Percentiles rank a stretch among this genome's conserved stretches.
Conservation (phyloP, 2,888 invertebrate genomes). For the Lochmaea capreae region DNA sequence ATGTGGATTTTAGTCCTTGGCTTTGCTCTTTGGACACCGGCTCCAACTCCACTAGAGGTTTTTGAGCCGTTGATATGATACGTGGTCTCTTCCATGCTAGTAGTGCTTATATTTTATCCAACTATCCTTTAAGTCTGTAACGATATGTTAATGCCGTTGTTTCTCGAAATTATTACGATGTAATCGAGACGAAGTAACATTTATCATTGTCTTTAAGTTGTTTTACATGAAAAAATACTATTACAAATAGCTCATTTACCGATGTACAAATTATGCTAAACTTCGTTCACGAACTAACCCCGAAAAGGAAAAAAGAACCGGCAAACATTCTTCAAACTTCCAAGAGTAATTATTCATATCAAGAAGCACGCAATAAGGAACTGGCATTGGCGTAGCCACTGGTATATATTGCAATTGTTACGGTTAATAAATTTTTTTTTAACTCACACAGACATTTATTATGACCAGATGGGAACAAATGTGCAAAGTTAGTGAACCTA, state of each 20-base stretch:
- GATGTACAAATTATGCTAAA: conserved; percentile 15
- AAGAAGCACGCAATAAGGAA: conserved; percentile 12
- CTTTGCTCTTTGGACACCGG: too few relatives aligned
- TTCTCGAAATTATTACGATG: too few relatives aligned
- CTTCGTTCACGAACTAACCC: conserved; percentile 16
- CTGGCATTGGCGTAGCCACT: conserved; percentile 11
- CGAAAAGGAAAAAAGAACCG: conserved; percentile 14
- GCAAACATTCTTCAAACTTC: conserved; percentile 20
- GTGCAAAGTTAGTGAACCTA: too few relatives aligned
- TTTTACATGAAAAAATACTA: conserved; percentile 16
- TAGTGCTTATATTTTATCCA: too few relatives aligned
- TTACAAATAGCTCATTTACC: conserved; percentile 17
- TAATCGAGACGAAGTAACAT: neutral
- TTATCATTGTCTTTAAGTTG: conserved; percentile 12
- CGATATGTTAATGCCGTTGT: too few relatives aligned
- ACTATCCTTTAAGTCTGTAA: too few relatives aligned
- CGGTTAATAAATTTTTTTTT: neutral
- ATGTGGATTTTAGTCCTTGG: too few relatives aligned
- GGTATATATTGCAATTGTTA: neutral
- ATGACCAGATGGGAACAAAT: too few relatives aligned
- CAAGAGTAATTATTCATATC: conserved; percentile 22
- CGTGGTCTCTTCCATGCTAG: too few relatives aligned
- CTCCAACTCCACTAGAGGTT: too few relatives aligned
- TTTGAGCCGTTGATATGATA: too few relatives aligned
- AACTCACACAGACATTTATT: too few relatives aligned